Percentiles rank a stretch among this genome's conserved stretches.
phyloP scores from a whole-genome alignment of 2,797 vertebrate species.

The Podargus strigoides region DNA sequence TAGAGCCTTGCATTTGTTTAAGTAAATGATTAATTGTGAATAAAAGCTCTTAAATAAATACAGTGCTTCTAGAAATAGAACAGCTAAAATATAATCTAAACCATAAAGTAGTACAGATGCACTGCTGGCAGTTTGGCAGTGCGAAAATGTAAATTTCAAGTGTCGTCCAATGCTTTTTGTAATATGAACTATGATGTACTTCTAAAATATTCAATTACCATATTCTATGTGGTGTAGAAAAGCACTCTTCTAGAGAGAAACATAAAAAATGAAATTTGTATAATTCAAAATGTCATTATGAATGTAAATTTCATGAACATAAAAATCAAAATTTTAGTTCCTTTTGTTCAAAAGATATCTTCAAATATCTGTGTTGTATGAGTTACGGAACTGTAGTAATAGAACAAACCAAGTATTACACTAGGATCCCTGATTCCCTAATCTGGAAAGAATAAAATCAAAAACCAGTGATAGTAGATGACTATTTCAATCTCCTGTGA shows the following conservation, averaged over 20 bases:
- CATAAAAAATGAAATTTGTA: not conserved
- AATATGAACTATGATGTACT: not conserved
- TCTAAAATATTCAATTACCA: not conserved
- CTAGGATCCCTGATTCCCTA: not conserved
- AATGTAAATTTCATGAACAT: not conserved
- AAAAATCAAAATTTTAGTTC: not conserved
- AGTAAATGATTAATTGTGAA: slow-evolving; percentile 33
- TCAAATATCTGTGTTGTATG: not conserved
- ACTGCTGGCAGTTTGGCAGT: slow-evolving; percentile 9
- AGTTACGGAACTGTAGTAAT: not conserved
- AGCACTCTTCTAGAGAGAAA: not conserved
- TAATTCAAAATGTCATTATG: not conserved
- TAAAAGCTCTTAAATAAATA: slow-evolving; percentile 25
- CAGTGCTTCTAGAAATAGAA: slow-evolving; percentile 1
- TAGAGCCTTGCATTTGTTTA: slow-evolving; percentile 20
- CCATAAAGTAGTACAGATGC: not conserved
- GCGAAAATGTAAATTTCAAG: not conserved
- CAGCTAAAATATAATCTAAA: not conserved
- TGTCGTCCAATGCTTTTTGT: not conserved
- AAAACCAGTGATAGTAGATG: not conserved
- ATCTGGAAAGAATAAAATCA: not conserved
- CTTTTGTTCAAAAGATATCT: not conserved
- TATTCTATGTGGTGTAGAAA: not conserved
- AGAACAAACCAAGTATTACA: not conserved
- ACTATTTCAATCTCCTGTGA: not conserved